Percentiles rank a stretch among this genome's conserved stretches.
Conservation (phyloP, 2,113 vertebrate genomes). For the Turnix velox region DNA sequence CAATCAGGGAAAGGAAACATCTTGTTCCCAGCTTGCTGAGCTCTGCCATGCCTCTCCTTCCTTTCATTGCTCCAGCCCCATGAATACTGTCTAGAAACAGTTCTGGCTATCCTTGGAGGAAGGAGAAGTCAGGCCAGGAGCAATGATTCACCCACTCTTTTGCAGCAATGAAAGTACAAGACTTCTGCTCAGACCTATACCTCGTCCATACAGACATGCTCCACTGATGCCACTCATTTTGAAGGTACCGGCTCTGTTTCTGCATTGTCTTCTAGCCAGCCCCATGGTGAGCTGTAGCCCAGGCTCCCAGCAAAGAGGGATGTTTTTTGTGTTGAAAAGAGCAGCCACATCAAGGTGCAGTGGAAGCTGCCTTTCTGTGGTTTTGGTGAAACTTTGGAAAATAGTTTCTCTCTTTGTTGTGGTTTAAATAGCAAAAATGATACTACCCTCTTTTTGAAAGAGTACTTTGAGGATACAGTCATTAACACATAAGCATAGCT, state of each 20-base stretch:
- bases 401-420: background rate
- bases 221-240: background rate
- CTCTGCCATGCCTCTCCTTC: background rate
- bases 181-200: background rate
- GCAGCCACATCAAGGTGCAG: accelerated
- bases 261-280: background rate
- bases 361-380: background rate
- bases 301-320: background rate
- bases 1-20: background rate
- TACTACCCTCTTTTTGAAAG: background rate
- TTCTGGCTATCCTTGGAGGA: background rate
- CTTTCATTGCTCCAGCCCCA: background rate
- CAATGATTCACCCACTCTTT: background rate
- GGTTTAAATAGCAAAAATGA: background rate
- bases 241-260: background rate
- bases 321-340: background rate
- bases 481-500: background rate
- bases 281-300: background rate
- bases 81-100: accelerated
- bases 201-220: accelerated
- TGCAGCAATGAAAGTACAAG: background rate
- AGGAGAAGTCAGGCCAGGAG: background rate
- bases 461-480: background rate
- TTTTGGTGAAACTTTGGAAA: background rate
- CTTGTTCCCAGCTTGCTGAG: background rate